phyloP scores from a whole-genome alignment of 1,140 invertebrate species.

The Drosophila pruinosa region DNA sequence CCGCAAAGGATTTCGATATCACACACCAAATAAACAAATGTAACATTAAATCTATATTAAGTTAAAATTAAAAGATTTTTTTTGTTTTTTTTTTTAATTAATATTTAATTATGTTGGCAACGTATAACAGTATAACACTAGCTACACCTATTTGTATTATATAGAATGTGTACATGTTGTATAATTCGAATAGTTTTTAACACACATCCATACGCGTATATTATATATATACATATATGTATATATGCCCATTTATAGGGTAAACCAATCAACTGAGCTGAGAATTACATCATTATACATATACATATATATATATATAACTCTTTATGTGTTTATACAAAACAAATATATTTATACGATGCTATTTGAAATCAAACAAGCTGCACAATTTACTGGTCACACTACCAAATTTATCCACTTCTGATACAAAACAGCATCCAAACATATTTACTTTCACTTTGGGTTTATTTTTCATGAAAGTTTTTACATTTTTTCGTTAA shows the following conservation, averaged over 20 bases:
- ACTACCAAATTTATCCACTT: no score
- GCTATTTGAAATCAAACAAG: slow-evolving; percentile 31
- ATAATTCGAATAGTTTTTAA: slow-evolving; percentile 18
- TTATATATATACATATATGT: slow-evolving; percentile 20
- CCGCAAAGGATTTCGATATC: slow-evolving; percentile 18
- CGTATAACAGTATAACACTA: slow-evolving; percentile 7
- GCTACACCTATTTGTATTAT: slow-evolving; percentile 7
- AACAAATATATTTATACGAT: slow-evolving; percentile 66
- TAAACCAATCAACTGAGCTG: slow-evolving; percentile 19
- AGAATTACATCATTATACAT: slow-evolving; percentile 16
- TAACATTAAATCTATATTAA: slow-evolving; percentile 14
- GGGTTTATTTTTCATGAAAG: not conserved
- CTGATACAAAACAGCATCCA: no score
- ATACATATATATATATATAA: slow-evolving; percentile 22
- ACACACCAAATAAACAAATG: slow-evolving; percentile 27
- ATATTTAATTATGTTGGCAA: not conserved
- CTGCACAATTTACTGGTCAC: no score
- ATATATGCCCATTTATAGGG: slow-evolving; percentile 4
- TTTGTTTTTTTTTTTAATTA: slow-evolving; percentile 7
- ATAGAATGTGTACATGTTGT: slow-evolving; percentile 25
- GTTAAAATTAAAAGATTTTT: slow-evolving; percentile 6
- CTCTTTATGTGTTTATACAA: slow-evolving; percentile 5
- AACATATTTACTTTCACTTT: not conserved
- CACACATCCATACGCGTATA: slow-evolving; percentile 21
- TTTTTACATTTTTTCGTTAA: not conserved